Percentiles rank a stretch among this genome's conserved stretches.
phyloP scores from a whole-genome alignment of 2,888 invertebrate genomes.

The Chouioia cunea region DNA sequence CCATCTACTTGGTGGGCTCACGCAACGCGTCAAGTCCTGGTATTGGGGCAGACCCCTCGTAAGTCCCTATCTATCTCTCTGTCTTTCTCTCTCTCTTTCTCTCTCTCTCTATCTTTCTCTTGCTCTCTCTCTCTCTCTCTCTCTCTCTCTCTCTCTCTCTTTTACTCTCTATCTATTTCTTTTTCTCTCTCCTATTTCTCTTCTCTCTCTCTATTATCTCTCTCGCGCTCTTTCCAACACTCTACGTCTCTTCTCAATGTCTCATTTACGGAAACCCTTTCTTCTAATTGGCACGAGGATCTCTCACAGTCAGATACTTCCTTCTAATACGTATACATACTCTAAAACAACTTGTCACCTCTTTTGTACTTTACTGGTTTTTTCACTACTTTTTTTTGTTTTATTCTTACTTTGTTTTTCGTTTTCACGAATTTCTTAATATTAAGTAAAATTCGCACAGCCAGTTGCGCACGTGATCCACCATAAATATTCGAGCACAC shows the following conservation, averaged over 20 bases:
- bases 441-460: constrained; percentile 12
- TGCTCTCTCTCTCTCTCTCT: constrained; percentile 20
- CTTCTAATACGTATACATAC: constrained; percentile 7
- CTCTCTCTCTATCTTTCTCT: constrained; percentile 28
- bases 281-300: constrained; percentile 21
- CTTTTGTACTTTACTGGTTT: too few relatives aligned
- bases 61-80: constrained; percentile 73
- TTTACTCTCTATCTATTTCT: constrained; percentile 17
- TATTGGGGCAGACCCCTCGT: constrained; percentile 97
- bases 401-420: not conserved
- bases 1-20: constrained; percentile 92
- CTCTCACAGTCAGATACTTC: constrained; percentile 17
- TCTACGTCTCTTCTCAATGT: constrained; percentile 22
- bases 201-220: constrained; percentile 25
- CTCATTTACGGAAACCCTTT: constrained; percentile 11
- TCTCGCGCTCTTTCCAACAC: constrained; percentile 14
- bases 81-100: constrained; percentile 36
- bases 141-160: constrained; percentile 17
- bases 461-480: not conserved
- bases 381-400: not conserved
- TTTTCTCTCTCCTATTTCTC: constrained; percentile 36
- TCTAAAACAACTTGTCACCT: not conserved
- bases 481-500: constrained; percentile 3
- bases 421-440: too few relatives aligned
- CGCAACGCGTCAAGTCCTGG: constrained; percentile 97